phyloP scores from a whole-genome alignment of 2,797 vertebrate genomes.

The Garrulus glandarius region DNA sequence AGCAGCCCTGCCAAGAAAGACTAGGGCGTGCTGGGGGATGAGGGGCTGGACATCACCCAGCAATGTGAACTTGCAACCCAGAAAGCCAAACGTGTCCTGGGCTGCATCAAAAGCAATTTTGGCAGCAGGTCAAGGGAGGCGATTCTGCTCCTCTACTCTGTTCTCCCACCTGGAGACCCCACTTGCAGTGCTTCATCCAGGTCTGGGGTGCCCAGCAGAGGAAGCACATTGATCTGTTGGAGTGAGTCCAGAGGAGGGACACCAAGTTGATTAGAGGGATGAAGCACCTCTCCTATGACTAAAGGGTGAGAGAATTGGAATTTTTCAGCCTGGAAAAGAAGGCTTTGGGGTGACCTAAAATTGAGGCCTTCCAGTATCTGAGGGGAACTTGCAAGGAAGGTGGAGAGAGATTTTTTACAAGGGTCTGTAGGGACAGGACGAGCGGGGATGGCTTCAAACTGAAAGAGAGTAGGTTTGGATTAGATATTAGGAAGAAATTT shows the following conservation, averaged over 20 bases:
- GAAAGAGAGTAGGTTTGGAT: background rate
- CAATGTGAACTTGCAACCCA: background rate
- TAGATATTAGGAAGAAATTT: background rate
- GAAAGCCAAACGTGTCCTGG: accelerated
- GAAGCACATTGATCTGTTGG: background rate
- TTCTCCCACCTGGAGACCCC: background rate
- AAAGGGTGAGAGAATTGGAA: background rate
- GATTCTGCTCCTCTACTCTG: background rate
- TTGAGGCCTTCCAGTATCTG: background rate
- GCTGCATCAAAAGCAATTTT: background rate
- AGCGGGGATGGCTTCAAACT: background rate
- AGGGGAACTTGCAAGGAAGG: background rate
- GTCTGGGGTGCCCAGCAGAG: background rate
- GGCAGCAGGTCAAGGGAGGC: background rate
- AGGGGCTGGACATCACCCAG: background rate
- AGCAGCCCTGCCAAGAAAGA: background rate
- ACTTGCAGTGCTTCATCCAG: background rate
- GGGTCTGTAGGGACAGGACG: background rate
- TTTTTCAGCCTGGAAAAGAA: background rate
- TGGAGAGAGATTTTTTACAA: background rate
- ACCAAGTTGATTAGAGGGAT: background rate
- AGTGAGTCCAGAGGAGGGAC: background rate
- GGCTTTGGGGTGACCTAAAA: background rate
- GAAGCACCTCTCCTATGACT: background rate
- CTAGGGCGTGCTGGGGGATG: background rate